Conservation (phyloP, 1,140 invertebrate genomes). For the Latrodectus geometricus region DNA sequence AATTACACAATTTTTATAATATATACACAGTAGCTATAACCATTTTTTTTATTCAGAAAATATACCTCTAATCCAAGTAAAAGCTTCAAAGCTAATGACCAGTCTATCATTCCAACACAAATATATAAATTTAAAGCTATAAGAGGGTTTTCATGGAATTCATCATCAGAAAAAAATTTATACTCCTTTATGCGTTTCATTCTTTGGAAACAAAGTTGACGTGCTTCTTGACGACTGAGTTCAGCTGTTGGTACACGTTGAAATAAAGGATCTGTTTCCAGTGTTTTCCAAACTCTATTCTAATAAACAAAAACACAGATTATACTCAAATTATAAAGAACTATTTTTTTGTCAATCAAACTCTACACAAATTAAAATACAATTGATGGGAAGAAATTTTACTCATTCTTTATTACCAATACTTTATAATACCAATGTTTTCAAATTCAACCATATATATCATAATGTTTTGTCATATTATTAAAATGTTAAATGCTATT, state of each 20-base stretch:
- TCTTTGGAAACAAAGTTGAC: conserved; percentile 75
- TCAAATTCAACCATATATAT: no score
- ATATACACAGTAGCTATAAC: no score
- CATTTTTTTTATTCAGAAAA: background rate
- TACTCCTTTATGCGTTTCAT: conserved; percentile 76
- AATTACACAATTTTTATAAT: no score
- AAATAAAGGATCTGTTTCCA: conserved; percentile 87
- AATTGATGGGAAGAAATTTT: background rate
- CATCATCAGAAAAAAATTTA: conserved; percentile 75
- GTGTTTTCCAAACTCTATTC: conserved; percentile 83
- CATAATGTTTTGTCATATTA: no score
- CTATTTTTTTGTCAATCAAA: background rate
- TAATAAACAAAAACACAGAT: conserved; percentile 70
- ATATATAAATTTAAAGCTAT: conserved; percentile 68
- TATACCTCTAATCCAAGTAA: conserved; percentile 69
- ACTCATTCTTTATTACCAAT: no score
- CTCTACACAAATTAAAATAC: conserved; percentile 43
- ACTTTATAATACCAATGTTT: no score
- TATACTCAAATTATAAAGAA: background rate
- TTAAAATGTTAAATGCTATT: no score
- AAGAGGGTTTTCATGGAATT: conserved; percentile 71
- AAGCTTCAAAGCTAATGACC: conserved; percentile 76
- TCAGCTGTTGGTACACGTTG: conserved; percentile 71
- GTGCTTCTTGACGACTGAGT: conserved; percentile 79
- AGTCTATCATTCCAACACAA: conserved; percentile 79